Conservation (phyloP, 2,113 vertebrate species). For the Trematocara nigrifrons region DNA sequence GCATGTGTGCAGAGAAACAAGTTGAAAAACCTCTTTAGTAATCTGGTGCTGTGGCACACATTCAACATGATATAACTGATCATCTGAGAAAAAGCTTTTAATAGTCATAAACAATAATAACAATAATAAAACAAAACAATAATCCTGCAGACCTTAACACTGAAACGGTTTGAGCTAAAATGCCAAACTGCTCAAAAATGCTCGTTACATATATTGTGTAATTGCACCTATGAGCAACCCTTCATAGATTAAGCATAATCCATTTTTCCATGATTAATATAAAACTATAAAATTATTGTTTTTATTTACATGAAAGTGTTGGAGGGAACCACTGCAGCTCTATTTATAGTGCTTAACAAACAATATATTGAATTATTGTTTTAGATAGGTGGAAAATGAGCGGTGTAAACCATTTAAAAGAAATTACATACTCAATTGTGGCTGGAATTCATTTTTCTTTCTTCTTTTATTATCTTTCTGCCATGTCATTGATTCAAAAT, state of each 20-base stretch:
- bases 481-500: not conserved
- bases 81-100: not conserved
- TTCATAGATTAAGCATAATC: not conserved
- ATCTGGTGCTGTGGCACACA: not conserved
- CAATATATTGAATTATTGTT: not conserved
- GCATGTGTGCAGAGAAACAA: not conserved
- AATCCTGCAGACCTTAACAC: not conserved
- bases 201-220: not conserved
- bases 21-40: not conserved
- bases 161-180: not conserved
- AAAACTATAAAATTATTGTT: not conserved
- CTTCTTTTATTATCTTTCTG: not conserved
- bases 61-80: not conserved
- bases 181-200: not conserved
- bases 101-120: too few relatives aligned
- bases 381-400: not conserved
- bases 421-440: not conserved
- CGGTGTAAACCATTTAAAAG: not conserved
- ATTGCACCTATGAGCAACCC: not conserved
- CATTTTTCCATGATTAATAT: not conserved
- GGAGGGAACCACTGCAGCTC: not conserved
- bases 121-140: too few relatives aligned
- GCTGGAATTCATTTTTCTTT: not conserved
- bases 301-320: not conserved
- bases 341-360: not conserved